Percentiles rank a stretch among this genome's conserved stretches.
phyloP scores from a whole-genome alignment of 2,888 invertebrate genomes.

The Drosophila engyochracea region DNA sequence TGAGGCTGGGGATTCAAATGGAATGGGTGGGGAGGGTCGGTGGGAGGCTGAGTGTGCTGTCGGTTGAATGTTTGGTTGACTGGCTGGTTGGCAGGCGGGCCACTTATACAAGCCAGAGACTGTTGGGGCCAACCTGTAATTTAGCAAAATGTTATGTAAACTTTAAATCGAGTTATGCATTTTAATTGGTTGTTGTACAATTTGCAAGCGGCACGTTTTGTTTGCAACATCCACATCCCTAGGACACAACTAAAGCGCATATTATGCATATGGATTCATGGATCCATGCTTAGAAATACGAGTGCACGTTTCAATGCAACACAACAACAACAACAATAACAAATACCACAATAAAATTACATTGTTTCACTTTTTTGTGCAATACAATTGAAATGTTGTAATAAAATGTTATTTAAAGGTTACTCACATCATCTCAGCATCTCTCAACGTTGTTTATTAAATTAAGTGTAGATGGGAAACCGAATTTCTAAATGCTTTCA shows the following conservation, averaged over 20 bases:
- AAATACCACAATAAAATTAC: slow-evolving; percentile 44
- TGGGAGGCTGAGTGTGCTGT: slow-evolving; percentile 17
- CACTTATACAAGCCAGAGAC: slow-evolving; percentile 74
- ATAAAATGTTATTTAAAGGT: slow-evolving; percentile 40
- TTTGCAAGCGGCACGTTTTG: slow-evolving; percentile 79
- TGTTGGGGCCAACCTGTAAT: slow-evolving; percentile 73
- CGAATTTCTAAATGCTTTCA: neutral
- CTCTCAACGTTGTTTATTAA: slow-evolving; percentile 19
- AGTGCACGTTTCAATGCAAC: slow-evolving; percentile 34
- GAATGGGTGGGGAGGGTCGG: neutral
- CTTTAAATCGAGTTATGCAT: slow-evolving; percentile 82
- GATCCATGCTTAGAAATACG: slow-evolving; percentile 53
- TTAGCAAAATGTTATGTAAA: slow-evolving; percentile 81
- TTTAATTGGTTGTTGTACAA: slow-evolving; percentile 81
- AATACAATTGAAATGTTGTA: slow-evolving; percentile 66
- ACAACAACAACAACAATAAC: slow-evolving; percentile 11
- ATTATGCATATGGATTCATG: slow-evolving; percentile 65
- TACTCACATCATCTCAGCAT: slow-evolving; percentile 20
- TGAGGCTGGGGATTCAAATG: slow-evolving; percentile 29
- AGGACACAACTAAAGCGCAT: slow-evolving; percentile 40
- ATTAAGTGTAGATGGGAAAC: slow-evolving; percentile 3
- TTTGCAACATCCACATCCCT: slow-evolving; percentile 68
- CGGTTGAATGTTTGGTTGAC: slow-evolving; percentile 23
- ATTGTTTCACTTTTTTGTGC: slow-evolving; percentile 60
- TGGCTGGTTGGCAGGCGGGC: slow-evolving; percentile 48